These are phyloP conservation scores for Calycopis cecrops DNA, from an alignment of 1,140 invertebrate genomes.

Conservation along the genomic window DNA sequence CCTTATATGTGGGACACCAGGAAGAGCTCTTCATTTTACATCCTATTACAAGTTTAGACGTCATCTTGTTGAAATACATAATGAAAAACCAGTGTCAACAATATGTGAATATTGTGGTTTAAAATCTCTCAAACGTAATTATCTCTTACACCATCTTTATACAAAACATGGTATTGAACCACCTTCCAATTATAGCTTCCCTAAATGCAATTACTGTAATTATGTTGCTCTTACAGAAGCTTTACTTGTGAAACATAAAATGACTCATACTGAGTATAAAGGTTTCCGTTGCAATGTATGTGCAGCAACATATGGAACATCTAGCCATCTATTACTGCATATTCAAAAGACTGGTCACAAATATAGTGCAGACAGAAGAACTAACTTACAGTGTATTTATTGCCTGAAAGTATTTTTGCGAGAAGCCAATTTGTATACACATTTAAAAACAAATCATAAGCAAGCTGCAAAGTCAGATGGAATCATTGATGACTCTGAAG, in stretches of 20 bases:
- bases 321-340: constrained; percentile 70
- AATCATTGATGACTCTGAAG: constrained; percentile 78
- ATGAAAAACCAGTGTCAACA: constrained; percentile 84
- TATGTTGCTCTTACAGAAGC: constrained; percentile 83
- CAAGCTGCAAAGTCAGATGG: constrained; percentile 77
- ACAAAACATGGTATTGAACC: constrained; percentile 86
- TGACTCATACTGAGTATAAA: constrained; percentile 69
- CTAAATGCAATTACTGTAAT: constrained; percentile 85
- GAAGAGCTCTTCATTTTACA: constrained; percentile 81
- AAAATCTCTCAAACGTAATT: constrained; percentile 83
- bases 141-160: constrained; percentile 87
- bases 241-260: constrained; percentile 80
- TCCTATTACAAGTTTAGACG: constrained; percentile 86
- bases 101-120: constrained; percentile 91
- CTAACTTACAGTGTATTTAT: constrained; percentile 79
- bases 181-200: constrained; percentile 80
- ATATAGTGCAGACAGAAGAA: constrained; percentile 66
- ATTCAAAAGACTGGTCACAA: constrained; percentile 76
- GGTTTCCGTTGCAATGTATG: constrained; percentile 73
- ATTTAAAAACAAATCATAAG: constrained; percentile 79
- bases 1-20: constrained; percentile 79
- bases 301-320: constrained; percentile 68
- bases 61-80: constrained; percentile 88
- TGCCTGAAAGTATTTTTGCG: constrained; percentile 80
- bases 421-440: constrained; percentile 79